Base-by-base conservation (phyloP, 2,888 invertebrate genomes). In the Caenorhabditis afra region DNA sequence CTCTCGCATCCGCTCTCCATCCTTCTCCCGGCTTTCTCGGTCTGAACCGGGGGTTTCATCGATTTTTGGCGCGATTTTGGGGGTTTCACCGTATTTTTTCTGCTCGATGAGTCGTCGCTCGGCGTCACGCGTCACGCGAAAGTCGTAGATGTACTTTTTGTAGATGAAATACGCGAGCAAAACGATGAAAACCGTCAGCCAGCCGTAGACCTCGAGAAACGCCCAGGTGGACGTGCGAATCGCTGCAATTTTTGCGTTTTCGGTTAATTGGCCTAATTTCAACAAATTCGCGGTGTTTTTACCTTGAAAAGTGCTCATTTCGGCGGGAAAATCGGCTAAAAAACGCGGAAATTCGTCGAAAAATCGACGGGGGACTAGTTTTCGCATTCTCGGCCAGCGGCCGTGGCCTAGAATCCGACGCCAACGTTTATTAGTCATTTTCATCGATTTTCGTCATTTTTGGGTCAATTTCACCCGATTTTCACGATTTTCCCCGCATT, bases 151-250 rank as follows among this genome's bases (percentile, higher is more conserved):
- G 16, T 67, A 68, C 41, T 67, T 76, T 35, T 64, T 62, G 57
- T 68, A 76, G 3, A 68, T 45, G 11, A 68, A 11, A 14, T 68
- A 76, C 5, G 16, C 49, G 0, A 67, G 8, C 29, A 64, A 14
- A 3, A 45, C 35, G 10, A 35, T 22, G 16, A 76, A 58, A 4
- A 76, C 58, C 41, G 62, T 55, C 11, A 50, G 3, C 76, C 76
- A 76, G 22, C 76, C 76, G 23, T 76, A 76, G 1, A 35, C 57
- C 49, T 76, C 68, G 0, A 76, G 35, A 45, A 76, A 67, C 3
- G 39, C 52, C 76, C 76, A 76, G 7, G 53, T 53, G 2, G 16
- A 29, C 7, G 47, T 37, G 5, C 20, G 47, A 22, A 62, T n/a
- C 20, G 52, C 53, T 62, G 14, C 18, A 55, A 68, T 1, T 16